Conservation (phyloP, 2,888 invertebrate species). For the Oligia strigilis region DNA sequence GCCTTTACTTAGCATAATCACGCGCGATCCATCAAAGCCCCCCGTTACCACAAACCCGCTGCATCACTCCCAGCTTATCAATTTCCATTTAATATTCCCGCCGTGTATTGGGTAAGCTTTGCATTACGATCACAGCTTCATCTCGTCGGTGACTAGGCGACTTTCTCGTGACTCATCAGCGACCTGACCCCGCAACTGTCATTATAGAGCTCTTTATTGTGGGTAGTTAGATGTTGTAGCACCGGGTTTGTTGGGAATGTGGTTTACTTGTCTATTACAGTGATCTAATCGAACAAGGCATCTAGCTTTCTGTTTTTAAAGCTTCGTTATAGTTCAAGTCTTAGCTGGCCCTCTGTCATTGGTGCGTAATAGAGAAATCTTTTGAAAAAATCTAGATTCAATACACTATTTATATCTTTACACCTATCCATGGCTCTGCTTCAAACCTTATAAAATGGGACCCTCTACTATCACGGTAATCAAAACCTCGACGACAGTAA, state of each 20-base stretch:
- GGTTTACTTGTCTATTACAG: conserved; percentile 14
- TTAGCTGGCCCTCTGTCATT: not conserved
- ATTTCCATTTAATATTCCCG: conserved; percentile 50
- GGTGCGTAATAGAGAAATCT: not conserved
- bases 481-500: not conserved
- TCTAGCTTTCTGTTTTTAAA: conserved; percentile 7
- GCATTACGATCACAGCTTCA: conserved; percentile 39
- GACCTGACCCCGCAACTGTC: conserved; percentile 51
- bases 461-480: not conserved
- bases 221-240: conserved; percentile 28
- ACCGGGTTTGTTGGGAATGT: conserved; percentile 7
- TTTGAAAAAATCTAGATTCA: not conserved
- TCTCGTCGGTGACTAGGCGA: conserved; percentile 54
- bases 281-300: not conserved
- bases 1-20: conserved; percentile 27
- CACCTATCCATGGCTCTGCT: not conserved
- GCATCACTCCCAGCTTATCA: conserved; percentile 55
- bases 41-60: conserved; percentile 40
- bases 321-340: not conserved
- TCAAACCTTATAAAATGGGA: not conserved
- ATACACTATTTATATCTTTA: not conserved
- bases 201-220: conserved; percentile 39
- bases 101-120: conserved; percentile 45
- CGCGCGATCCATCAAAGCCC: conserved; percentile 32
- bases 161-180: conserved; percentile 66